Evolutionary conservation across 2,113 vertebrate species (phyloP), one percentile per base, ranked within the genome.

Genomic region (Odontophorus gujanensis): DNA sequence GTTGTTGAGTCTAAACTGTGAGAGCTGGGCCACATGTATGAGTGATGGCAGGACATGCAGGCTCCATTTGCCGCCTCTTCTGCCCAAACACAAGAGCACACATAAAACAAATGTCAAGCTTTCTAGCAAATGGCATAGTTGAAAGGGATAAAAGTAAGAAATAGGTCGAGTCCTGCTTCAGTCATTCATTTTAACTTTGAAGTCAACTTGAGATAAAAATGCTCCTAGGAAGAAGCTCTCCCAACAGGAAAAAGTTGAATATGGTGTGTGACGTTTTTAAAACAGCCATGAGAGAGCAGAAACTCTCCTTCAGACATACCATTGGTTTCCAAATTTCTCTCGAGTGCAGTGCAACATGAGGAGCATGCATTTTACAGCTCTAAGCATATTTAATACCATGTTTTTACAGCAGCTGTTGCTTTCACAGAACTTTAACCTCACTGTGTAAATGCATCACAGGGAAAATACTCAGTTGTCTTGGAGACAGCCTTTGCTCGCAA

Each of bases 381-480:
- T 96, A 94, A 97, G 95, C 95, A 96, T 97, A 98, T 97, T 98
- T 97, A 97, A 97, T 97, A 96, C 96, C 97, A 93, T 97, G 97
- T 97, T 98, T 98, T 98, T 97, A 98, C 97, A 99, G 98, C 99
- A 99, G 99, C 98, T 99, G 98, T 98, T 98, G 98, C 98, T 98
- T 98, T 99, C 98, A 98, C 97, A 98, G 98, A 98, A 98, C 98
- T 98, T 98, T 98, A 98, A 98, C 98, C 98, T 97, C 81, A 94
- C 96, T 97, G 97, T 97, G 97, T 96, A 98, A 98, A 98, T 97
- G 97, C 96, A 97, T 95, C 94, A 92, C 94, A 91, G 90, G 96
- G 73, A 98, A 97, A 97, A 98, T 97, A 95, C 96, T 87, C 89
- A 59, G 96, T 98, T 97, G 96, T 95, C 98, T 96, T 97, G 97